Base-by-base conservation (phyloP, 2,113 vertebrate genomes). In the Labeo catla region DNA sequence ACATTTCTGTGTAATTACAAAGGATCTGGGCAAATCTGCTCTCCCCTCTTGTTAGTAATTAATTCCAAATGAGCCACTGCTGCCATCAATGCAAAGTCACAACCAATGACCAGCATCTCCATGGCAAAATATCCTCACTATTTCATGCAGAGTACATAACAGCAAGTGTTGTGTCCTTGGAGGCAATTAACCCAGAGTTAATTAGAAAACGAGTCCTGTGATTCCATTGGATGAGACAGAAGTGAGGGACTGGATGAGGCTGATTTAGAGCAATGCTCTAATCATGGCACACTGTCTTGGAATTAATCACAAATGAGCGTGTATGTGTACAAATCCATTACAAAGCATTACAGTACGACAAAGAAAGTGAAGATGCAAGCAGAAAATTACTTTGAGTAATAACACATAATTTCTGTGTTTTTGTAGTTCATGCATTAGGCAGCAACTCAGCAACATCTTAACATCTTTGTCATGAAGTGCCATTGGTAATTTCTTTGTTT, bases 181-280 rank as follows among this genome's bases (percentile, higher is more conserved):
- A 86, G 85, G 68, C 85, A 86, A 86, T 89, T 89, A 89, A 86
- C 85, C 85, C 61, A 57, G 3, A 82, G 74, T 81, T 87, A 87
- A 89, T 89, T 86, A 89, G 83, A 86, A 89, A 87, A 83, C 13
- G 16, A 84, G 47, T 34, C 28, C 16, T 79, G 15, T 43, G 80
- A 74, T 87, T 74, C 59, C 59, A 86, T 86, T 87, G 86, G 65
- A 85, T 12, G 45, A 78, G 83, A 82, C 36, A 34, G 57, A 87
- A 54, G 16, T 28, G 57, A 28, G 68, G 68, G 13, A 43, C 43
- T n/a, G 79, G 45, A 19, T 63, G 79, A 86, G 54, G 57, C n/a
- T 76, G 57, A 72, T 43, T 39, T 12, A 28, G 21, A 57, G n/a
- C 50, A n/a, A 34, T 2, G 21, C 34, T 83, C 7, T 83, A 72